Evolutionary conservation across 2,797 vertebrate species (phyloP).

Genomic region (Adrianichthys oophorus): DNA sequence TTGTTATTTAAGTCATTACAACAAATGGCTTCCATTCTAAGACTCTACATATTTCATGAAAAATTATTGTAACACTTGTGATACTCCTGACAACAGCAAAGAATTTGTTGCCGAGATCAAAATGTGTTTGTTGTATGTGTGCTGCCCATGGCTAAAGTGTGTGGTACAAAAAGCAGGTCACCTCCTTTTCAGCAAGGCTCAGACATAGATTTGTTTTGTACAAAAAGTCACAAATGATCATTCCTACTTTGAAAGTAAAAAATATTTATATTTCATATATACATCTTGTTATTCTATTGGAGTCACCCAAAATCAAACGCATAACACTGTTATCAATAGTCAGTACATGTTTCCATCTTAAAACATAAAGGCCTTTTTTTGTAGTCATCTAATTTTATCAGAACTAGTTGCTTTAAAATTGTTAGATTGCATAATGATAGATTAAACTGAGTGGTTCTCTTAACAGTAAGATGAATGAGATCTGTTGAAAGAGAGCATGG

Average conservation of each 20-base stretch:
- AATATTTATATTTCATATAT: no score
- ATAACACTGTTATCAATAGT: no score
- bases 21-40: background rate
- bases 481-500: slow-evolving; percentile 12
- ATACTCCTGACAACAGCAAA: background rate
- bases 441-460: no score
- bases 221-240: background rate
- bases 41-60: background rate
- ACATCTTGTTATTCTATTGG: no score
- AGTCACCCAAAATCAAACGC: no score
- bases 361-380: no score
- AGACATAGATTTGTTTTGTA: background rate
- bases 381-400: no score
- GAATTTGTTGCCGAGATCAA: background rate
- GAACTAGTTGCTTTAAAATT: no score
- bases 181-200: background rate
- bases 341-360: no score
- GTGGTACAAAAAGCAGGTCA: background rate
- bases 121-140: background rate
- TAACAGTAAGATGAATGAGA: slow-evolving; percentile 24
- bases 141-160: background rate
- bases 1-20: background rate
- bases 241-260: no score
- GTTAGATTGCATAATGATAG: no score
- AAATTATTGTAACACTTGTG: background rate